These are phyloP conservation scores for Microctonus aethiopoides DNA, from an alignment of 2,888 invertebrate genomes.

Conservation along the genomic window DNA sequence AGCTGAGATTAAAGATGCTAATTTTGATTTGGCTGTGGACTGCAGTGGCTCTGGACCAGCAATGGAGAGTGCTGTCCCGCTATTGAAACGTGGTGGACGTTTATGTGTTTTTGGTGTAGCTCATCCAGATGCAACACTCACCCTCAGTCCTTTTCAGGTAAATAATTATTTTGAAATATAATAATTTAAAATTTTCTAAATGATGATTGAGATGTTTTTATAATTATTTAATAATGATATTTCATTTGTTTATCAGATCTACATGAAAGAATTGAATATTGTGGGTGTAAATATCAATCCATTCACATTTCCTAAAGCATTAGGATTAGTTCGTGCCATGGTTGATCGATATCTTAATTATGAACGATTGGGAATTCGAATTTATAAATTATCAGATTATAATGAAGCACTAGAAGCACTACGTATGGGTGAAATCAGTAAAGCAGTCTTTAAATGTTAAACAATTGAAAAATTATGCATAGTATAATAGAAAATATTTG, in stretches of 20 bases:
- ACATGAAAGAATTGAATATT: slow-evolving; percentile 74
- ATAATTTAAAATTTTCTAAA: slow-evolving; percentile 7
- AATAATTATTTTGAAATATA: neutral
- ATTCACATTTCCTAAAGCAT: slow-evolving; percentile 74
- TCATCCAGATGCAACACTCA: slow-evolving; percentile 68
- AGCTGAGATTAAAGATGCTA: slow-evolving; percentile 69
- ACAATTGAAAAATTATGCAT: too few relatives aligned
- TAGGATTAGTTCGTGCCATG: slow-evolving; percentile 75
- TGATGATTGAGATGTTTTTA: slow-evolving; percentile 19
- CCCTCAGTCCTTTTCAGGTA: slow-evolving; percentile 60
- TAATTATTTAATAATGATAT: slow-evolving; percentile 12
- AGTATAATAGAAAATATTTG: too few relatives aligned
- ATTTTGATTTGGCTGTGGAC: slow-evolving; percentile 77
- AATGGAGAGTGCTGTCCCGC: slow-evolving; percentile 73
- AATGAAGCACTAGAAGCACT: slow-evolving; percentile 70
- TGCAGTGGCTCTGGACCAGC: slow-evolving; percentile 80
- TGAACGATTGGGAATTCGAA: slow-evolving; percentile 72
- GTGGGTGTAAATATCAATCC: slow-evolving; percentile 78
- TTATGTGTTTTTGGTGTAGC: slow-evolving; percentile 79
- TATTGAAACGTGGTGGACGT: slow-evolving; percentile 73
- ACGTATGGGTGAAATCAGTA: slow-evolving; percentile 71
- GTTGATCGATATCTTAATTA: slow-evolving; percentile 73
- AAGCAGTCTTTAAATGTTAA: slow-evolving; percentile 72
- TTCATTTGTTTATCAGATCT: slow-evolving; percentile 69
- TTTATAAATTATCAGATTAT: slow-evolving; percentile 70